These are phyloP conservation scores for Oikopleura dioica DNA, from an alignment of 23 tunicate genomes.

Conservation along the genomic window DNA sequence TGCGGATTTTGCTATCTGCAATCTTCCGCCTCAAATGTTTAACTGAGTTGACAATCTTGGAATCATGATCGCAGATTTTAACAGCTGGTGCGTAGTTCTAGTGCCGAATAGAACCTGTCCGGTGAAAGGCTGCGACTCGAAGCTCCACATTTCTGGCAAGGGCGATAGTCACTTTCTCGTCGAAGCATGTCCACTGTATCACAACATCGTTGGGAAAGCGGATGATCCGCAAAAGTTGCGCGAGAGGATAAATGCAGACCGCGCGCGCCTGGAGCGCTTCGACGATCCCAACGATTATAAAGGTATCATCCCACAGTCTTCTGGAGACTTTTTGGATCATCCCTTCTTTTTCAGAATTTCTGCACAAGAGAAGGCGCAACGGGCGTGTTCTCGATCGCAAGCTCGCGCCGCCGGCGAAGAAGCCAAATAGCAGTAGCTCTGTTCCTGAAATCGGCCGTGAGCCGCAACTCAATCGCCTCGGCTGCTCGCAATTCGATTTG, in stretches of 20 bases:
- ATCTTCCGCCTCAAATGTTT: too few species aligned
- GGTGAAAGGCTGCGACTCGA: slow-evolving; percentile 51
- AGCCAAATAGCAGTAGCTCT: too few species aligned
- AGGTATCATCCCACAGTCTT: not conserved
- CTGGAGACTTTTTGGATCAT: not conserved
- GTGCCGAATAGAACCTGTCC: slow-evolving; percentile 23
- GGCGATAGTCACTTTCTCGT: slow-evolving; percentile 52
- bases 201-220: slow-evolving; percentile 16
- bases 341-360: not conserved
- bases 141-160: slow-evolving; percentile 54
- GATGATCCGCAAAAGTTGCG: not conserved
- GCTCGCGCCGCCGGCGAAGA: not conserved
- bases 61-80: too few species aligned
- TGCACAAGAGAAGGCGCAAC: not conserved
- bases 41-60: too few species aligned
- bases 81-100: too few species aligned
- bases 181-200: slow-evolving; percentile 64
- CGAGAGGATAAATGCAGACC: not conserved
- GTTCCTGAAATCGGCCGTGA: too few species aligned
- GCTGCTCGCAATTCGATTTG: slow-evolving; percentile 56
- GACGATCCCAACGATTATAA: not conserved
- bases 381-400: not conserved
- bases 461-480: slow-evolving; percentile 36
- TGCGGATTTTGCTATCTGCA: too few species aligned
- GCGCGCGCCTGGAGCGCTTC: not conserved